Conservation (phyloP, 2,888 invertebrate species). For the Nycteola revayana region DNA sequence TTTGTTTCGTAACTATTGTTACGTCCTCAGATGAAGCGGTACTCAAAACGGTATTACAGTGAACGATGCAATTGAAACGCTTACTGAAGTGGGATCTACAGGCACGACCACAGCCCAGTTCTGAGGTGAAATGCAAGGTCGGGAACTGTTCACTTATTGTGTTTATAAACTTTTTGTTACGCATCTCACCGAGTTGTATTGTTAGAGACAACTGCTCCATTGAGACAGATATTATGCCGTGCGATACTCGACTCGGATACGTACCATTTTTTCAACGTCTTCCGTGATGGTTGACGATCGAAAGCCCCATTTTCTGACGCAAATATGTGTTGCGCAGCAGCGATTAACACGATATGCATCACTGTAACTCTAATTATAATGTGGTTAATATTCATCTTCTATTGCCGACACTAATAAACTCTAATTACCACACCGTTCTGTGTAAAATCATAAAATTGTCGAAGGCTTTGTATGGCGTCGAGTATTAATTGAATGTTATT, state of each 20-base stretch:
- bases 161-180: conserved; percentile 67
- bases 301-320: conserved; percentile 59
- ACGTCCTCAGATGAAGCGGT: conserved; percentile 60
- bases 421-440: conserved; percentile 27
- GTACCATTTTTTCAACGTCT: conserved; percentile 44
- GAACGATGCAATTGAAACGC: conserved; percentile 61
- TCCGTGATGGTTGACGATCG: conserved; percentile 63
- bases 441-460: conserved; percentile 7
- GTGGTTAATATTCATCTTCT: conserved; percentile 39
- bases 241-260: conserved; percentile 64
- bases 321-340: conserved; percentile 50
- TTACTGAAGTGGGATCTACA: conserved; percentile 53
- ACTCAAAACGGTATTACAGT: conserved; percentile 66
- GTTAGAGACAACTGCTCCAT: conserved; percentile 61
- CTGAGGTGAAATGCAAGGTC: conserved; percentile 67
- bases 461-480: too few species aligned
- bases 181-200: conserved; percentile 66
- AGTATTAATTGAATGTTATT: too few species aligned
- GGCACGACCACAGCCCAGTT: conserved; percentile 71
- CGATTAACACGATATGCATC: conserved; percentile 45
- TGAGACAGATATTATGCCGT: conserved; percentile 65
- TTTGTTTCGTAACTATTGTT: conserved; percentile 49
- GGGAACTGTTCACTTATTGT: conserved; percentile 64
- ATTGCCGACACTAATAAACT: conserved; percentile 31
- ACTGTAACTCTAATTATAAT: conserved; percentile 41